Evolutionary conservation across 35 echinoderm and acorn worm genomes (phyloP).

Genomic region (Heliocidaris tuberculata): DNA sequence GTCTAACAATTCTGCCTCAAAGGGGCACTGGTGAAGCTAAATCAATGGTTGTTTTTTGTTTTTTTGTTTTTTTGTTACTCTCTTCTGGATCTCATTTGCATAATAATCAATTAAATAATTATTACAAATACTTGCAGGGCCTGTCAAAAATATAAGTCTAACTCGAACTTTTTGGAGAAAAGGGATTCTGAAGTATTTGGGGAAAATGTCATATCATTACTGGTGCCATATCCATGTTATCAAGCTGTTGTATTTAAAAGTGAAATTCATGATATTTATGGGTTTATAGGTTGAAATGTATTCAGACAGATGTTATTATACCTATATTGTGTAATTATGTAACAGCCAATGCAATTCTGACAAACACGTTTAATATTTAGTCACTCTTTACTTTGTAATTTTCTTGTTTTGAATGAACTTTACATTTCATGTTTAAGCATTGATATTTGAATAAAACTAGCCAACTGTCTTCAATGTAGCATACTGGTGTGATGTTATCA

Average conservation of each 20-base stretch:
- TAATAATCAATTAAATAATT: too few species aligned
- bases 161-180: neutral
- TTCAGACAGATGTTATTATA: neutral
- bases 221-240: neutral
- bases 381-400: conserved; percentile 27
- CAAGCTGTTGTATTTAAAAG: neutral
- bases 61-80: too few species aligned
- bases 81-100: too few species aligned
- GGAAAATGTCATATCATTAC: neutral
- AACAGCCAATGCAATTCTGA: conserved; percentile 27
- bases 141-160: too few species aligned
- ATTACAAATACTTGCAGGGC: too few species aligned
- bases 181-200: neutral
- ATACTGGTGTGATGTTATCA: neutral
- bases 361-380: neutral
- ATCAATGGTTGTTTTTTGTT: too few species aligned
- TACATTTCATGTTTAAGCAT: conserved; percentile 30
- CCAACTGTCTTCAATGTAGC: conserved; percentile 31
- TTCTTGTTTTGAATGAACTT: conserved; percentile 42
- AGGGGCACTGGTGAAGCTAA: too few species aligned
- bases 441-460: conserved; percentile 40
- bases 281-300: conserved; percentile 8
- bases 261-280: neutral
- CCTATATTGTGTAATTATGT: neutral
- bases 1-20: too few species aligned